A percentile compares a stretch with the other conserved stretches of the same genome.
These are phyloP conservation scores for Hyposoter didymator DNA, from an alignment of 2,888 invertebrate species.

Conservation along the genomic window DNA sequence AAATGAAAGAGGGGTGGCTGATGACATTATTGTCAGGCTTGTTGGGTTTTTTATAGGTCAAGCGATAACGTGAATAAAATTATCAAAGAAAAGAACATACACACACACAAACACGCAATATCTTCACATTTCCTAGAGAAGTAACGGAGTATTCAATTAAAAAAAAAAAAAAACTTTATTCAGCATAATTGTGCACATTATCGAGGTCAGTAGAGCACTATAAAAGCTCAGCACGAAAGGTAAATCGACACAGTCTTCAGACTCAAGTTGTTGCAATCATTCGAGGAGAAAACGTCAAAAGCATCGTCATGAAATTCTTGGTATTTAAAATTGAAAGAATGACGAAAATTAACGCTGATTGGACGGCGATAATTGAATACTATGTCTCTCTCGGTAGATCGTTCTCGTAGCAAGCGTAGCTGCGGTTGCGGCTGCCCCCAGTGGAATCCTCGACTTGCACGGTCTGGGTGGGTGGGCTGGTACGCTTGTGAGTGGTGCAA, in stretches of 20 bases:
- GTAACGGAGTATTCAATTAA: constrained; percentile 49
- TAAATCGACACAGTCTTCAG: constrained; percentile 65
- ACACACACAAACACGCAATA: background rate
- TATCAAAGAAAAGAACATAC: constrained; percentile 32
- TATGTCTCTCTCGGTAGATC: constrained; percentile 46
- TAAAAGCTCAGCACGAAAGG: constrained; percentile 69
- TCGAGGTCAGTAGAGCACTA: constrained; percentile 70
- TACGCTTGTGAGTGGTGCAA: constrained; percentile 62
- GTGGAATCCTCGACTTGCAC: constrained; percentile 64
- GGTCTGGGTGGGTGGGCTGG: constrained; percentile 59
- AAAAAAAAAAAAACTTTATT: constrained; percentile 56
- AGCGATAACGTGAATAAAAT: constrained; percentile 30
- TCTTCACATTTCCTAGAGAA: constrained; percentile 24
- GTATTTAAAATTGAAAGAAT: constrained; percentile 45
- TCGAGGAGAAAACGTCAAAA: constrained; percentile 11
- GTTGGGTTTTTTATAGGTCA: constrained; percentile 54
- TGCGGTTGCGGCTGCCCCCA: constrained; percentile 71
- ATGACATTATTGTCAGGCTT: background rate
- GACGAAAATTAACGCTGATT: background rate
- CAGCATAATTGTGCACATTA: constrained; percentile 16
- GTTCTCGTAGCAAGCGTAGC: constrained; percentile 62
- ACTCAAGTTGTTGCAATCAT: constrained; percentile 29
- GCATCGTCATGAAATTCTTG: constrained; percentile 63
- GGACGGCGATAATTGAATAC: constrained; percentile 28
- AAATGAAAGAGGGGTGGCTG: constrained; percentile 12